Evolutionary conservation across 2,797 vertebrate species (phyloP), one percentile per base, ranked within the genome.

Genomic region (Amblyopsis hoosieri): DNA sequence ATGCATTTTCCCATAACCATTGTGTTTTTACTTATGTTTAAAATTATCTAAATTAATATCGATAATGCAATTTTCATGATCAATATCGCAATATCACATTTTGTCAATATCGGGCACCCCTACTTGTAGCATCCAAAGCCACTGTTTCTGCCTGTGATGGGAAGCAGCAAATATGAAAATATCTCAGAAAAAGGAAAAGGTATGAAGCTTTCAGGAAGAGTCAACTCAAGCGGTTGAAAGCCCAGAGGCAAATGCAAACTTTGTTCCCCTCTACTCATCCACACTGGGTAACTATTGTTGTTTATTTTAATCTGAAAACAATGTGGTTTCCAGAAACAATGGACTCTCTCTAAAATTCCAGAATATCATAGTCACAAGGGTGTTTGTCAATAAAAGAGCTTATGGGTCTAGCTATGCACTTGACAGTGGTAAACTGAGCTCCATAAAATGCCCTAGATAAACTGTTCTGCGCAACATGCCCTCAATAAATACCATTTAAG

Each of bases 321-420:
- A 78, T 85, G 81, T 19, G 49, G 71, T 79, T 71, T 69, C 73
- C 61, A 64, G 15, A 50, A 57, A 79, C 82, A 83, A 85, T 81
- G 56, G 68, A 6, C 51, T 51, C 54, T 57, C 56, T 68, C 66
- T 42, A 11, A 62, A 76, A 69, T 69, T 76, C 82, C 82, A 80
- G 83, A 88, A 82, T 70, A 58, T 65, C 54, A 52, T 3, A 42
- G 46, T 31, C 13, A 63, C 69, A 73, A 66, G 17, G 65, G 50
- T 56, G 42, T 66, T 67, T 69, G 66, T 58, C 49, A 33, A 54
- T 63, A 51, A 72, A 67, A 68, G 52, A 52, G 69, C 71, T 78
- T 74, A 54, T 12, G 51, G 73, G 58, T 67, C 47, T 10, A 57
- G 47, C 61, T 74, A 71, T 64, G 11, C 54, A 54, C 71, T 76